Percentiles rank a stretch among this genome's conserved stretches.
These are phyloP conservation scores for Pocillopora grandis DNA, from an alignment of 92 coral and sea anemone species.

Conservation along the genomic window DNA sequence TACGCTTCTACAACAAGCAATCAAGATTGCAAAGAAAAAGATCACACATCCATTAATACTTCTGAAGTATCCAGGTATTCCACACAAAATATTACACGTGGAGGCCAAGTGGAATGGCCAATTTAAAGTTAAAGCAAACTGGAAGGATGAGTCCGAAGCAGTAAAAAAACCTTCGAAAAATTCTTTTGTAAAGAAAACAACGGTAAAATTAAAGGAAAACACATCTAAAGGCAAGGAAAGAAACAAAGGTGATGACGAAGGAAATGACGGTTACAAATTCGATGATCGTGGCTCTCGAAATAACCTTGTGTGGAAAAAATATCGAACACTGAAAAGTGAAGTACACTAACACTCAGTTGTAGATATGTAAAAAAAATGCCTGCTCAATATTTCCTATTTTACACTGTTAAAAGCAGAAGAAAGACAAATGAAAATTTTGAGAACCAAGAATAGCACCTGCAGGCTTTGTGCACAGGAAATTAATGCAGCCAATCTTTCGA, in stretches of 20 bases:
- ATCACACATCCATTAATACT: background rate
- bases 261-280: constrained; percentile 36
- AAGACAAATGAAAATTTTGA: background rate
- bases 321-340: constrained; percentile 16
- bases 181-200: constrained; percentile 6
- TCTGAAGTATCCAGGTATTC: constrained; percentile 2
- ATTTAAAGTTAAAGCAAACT: constrained; percentile 39
- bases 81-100: constrained; percentile 27
- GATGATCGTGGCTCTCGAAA: constrained; percentile 72
- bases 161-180: constrained; percentile 14
- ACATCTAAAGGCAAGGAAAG: constrained; percentile 2
- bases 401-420: background rate
- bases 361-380: constrained; percentile 8
- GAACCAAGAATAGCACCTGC: background rate
- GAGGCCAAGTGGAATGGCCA: constrained; percentile 52
- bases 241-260: constrained; percentile 43
- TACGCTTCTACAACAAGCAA: background rate
- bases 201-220: background rate
- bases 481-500: too few species aligned
- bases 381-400: too few species aligned
- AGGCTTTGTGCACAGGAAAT: too few species aligned
- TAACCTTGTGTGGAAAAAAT: constrained; percentile 54
- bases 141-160: constrained; percentile 24
- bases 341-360: background rate
- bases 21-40: background rate